Conservation (phyloP, 2,888 invertebrate genomes). For the Phlogophora meticulosa region DNA sequence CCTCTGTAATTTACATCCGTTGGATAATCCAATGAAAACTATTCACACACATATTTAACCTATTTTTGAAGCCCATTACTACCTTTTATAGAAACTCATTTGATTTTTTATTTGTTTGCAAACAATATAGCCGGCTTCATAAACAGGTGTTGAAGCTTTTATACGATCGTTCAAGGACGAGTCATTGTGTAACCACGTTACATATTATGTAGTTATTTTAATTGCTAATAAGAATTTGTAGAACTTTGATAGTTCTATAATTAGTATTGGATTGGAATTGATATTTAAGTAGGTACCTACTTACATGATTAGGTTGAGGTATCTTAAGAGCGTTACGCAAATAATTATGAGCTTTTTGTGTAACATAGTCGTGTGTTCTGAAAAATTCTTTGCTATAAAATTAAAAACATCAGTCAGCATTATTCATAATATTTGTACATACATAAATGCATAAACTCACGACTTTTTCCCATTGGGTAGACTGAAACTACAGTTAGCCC, state of each 20-base stretch:
- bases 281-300: not conserved
- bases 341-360: not conserved
- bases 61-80: slow-evolving; percentile 33
- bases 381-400: not conserved
- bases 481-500: no score
- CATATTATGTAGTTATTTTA: slow-evolving; percentile 51
- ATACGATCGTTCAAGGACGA: slow-evolving; percentile 53
- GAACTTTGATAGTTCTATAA: slow-evolving; percentile 18
- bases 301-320: not conserved
- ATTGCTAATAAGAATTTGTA: slow-evolving; percentile 42
- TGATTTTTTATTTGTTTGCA: slow-evolving; percentile 47
- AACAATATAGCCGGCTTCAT: slow-evolving; percentile 45
- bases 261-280: slow-evolving; percentile 26
- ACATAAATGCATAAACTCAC: no score
- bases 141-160: slow-evolving; percentile 41
- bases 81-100: slow-evolving; percentile 36
- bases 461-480: no score
- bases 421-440: no score
- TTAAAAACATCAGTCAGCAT: not conserved
- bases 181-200: slow-evolving; percentile 19
- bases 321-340: not conserved
- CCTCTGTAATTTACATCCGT: not conserved
- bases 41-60: slow-evolving; percentile 14
- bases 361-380: not conserved
- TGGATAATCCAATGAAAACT: slow-evolving; percentile 4